These are phyloP conservation scores for Anas bahamensis DNA, from an alignment of 2,797 vertebrate species.

Conservation along the genomic window DNA sequence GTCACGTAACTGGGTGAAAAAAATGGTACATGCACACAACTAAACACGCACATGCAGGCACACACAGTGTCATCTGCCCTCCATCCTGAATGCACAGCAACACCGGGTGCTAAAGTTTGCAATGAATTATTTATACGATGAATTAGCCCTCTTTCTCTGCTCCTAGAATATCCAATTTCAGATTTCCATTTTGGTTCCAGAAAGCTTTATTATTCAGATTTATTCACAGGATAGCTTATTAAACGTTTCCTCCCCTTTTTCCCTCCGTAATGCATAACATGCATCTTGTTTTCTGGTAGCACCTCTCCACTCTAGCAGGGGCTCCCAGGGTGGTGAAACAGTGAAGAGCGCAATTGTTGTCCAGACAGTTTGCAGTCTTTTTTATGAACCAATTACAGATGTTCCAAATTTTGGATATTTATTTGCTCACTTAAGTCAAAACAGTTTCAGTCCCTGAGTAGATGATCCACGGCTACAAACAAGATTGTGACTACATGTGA, in stretches of 20 bases:
- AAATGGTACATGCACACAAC: background rate
- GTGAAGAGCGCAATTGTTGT: background rate
- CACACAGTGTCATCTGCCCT: constrained; percentile 8
- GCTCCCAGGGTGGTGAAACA: background rate
- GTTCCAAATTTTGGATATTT: background rate
- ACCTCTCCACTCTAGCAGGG: background rate
- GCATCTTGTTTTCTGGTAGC: background rate
- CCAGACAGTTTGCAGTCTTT: background rate
- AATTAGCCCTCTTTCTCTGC: constrained; percentile 10
- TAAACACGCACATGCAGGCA: background rate
- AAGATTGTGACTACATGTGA: background rate
- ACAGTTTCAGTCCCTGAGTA: background rate
- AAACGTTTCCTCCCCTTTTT: constrained; percentile 30
- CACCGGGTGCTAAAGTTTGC: constrained; percentile 17
- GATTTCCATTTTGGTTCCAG: background rate
- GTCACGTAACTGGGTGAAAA: background rate
- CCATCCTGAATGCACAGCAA: background rate
- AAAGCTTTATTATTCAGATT: constrained; percentile 4
- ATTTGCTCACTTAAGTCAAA: constrained; percentile 8
- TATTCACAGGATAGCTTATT: background rate
- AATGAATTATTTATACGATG: constrained; percentile 55
- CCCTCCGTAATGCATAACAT: fast-evolving
- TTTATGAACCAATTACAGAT: background rate
- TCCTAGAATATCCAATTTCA: constrained; percentile 49
- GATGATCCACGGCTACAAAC: background rate